A percentile compares a stretch with the other conserved stretches of the same genome.
These are phyloP conservation scores for Hipposideros larvatus DNA, from an alignment of 2,797 vertebrate species.

Conservation along the genomic window DNA sequence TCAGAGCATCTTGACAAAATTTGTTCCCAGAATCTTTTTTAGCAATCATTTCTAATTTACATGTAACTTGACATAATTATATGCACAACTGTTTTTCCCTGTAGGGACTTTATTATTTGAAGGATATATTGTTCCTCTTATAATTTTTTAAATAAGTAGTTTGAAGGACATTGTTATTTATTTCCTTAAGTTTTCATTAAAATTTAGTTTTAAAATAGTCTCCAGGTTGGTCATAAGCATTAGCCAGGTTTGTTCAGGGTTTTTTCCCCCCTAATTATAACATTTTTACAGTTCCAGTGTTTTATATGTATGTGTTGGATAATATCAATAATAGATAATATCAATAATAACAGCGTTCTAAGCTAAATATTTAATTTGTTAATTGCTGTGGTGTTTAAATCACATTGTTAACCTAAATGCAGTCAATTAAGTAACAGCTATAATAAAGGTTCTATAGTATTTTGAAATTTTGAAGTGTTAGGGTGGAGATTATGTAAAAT, in stretches of 20 bases:
- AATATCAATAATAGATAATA: background rate
- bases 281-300: background rate
- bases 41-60: background rate
- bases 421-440: background rate
- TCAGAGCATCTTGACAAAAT: background rate
- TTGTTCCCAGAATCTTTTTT: background rate
- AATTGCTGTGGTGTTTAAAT: background rate
- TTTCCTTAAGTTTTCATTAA: conserved; percentile 41
- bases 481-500: conserved; percentile 19
- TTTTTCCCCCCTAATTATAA: background rate
- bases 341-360: background rate
- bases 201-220: conserved; percentile 33
- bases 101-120: conserved; percentile 53
- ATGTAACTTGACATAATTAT: background rate
- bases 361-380: conserved; percentile 43
- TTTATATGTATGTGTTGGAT: background rate
- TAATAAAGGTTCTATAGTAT: background rate
- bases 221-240: background rate
- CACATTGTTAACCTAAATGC: background rate
- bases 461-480: background rate
- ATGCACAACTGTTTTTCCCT: background rate
- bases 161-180: background rate
- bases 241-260: background rate
- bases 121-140: background rate
- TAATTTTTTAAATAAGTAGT: conserved; percentile 15